Percentiles rank a stretch among this genome's conserved stretches.
phyloP scores from a whole-genome alignment of 1,140 invertebrate species.

The Chionoecetes opilio region DNA sequence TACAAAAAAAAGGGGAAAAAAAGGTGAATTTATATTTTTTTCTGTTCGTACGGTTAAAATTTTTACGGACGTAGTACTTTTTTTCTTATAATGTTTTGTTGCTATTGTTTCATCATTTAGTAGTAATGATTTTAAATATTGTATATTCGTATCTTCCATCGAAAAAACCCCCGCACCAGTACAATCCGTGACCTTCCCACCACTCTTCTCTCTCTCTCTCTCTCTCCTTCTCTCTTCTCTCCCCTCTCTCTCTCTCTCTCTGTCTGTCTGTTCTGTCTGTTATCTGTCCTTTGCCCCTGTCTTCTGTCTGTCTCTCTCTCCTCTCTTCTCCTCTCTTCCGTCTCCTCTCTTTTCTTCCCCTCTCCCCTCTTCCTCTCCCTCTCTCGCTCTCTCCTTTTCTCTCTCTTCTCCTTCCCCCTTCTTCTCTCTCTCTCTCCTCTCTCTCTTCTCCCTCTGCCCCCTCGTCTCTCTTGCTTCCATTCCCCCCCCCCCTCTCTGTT shows the following conservation, averaged over 20 bases:
- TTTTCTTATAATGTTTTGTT: no score
- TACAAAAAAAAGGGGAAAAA: no score
- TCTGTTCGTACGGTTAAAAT: no score
- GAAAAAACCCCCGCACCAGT: no score
- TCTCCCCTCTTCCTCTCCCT: not conserved
- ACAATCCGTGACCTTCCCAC: not conserved
- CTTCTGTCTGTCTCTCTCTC: not conserved
- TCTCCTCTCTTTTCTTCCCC: not conserved
- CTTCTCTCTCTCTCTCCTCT: not conserved
- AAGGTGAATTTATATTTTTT: no score
- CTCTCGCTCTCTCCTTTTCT: not conserved
- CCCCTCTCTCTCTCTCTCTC: not conserved
- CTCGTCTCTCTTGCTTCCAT: not conserved
- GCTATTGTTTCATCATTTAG: no score
- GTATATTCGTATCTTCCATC: no score
- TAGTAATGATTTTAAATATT: no score
- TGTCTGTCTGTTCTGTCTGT: no score
- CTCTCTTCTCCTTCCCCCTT: not conserved
- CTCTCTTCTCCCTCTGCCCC: not conserved
- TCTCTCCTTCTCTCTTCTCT: not conserved
- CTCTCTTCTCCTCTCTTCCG: no score
- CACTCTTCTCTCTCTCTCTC: not conserved
- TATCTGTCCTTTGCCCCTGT: not conserved
- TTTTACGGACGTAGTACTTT: no score
- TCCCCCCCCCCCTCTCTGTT: not conserved